phyloP scores from a whole-genome alignment of 2,113 vertebrate genomes.

The Otis tarda region DNA sequence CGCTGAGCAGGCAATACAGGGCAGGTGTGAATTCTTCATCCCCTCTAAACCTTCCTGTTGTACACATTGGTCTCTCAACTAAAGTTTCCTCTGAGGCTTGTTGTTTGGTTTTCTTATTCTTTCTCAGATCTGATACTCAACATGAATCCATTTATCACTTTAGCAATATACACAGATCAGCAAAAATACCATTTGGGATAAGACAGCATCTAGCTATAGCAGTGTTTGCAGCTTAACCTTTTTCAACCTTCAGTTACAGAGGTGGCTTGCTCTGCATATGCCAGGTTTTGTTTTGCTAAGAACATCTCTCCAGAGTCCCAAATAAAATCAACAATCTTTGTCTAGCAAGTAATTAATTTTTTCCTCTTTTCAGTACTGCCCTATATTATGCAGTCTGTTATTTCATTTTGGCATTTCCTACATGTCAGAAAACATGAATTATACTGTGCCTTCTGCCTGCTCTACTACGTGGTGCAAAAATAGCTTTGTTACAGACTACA shows the following conservation, averaged over 20 bases:
- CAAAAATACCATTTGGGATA: not conserved
- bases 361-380: not conserved
- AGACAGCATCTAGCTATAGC: not conserved
- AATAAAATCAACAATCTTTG: not conserved
- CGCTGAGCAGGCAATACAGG: not conserved
- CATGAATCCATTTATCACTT: not conserved
- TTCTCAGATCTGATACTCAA: not conserved
- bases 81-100: not conserved
- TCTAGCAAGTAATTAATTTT: not conserved
- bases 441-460: not conserved
- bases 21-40: not conserved
- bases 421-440: not conserved
- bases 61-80: not conserved
- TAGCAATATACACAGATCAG: not conserved
- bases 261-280: not conserved
- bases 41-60: not conserved
- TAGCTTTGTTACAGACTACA: not conserved
- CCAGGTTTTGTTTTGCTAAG: not conserved
- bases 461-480: not conserved
- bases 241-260: not conserved
- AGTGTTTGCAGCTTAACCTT: not conserved
- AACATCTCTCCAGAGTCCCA: not conserved
- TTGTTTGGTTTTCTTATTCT: not conserved
- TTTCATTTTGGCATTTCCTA: not conserved
- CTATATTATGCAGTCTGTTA: not conserved